phyloP scores from a whole-genome alignment of 2,797 vertebrate genomes.

The Liparis tanakae region DNA sequence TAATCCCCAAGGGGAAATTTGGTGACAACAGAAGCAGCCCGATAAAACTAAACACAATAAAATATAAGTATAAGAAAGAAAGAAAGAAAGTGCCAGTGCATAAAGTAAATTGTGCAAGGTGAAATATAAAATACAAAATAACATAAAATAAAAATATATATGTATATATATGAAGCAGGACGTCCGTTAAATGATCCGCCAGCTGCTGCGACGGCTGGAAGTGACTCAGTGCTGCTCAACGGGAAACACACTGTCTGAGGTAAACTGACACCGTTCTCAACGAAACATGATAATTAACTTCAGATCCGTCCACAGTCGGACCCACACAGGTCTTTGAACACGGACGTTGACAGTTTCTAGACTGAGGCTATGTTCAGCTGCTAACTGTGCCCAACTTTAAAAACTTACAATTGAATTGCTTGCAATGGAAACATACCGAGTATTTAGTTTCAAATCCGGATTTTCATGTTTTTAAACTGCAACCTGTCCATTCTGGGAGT shows the following conservation, averaged over 20 bases:
- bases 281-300: constrained; percentile 35
- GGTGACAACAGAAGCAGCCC: no score
- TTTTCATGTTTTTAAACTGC: not conserved
- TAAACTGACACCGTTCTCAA: constrained; percentile 11
- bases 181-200: constrained; percentile 32
- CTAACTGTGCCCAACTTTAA: not conserved
- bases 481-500: not conserved
- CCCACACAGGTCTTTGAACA: constrained; percentile 33
- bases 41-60: no score
- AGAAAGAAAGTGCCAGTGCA: no score
- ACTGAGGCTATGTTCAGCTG: constrained; percentile 6
- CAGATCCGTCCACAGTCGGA: constrained; percentile 34
- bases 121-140: no score
- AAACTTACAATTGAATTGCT: not conserved
- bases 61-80: no score
- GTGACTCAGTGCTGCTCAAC: constrained; percentile 34
- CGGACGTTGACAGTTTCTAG: not conserved
- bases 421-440: constrained; percentile 1
- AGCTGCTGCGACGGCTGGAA: constrained; percentile 42
- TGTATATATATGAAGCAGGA: no score
- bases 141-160: no score
- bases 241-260: constrained; percentile 28
- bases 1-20: no score
- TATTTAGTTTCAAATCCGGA: not conserved
- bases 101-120: no score